Evolutionary conservation across 2,113 vertebrate genomes (phyloP).

Genomic region (Indicator indicator): DNA sequence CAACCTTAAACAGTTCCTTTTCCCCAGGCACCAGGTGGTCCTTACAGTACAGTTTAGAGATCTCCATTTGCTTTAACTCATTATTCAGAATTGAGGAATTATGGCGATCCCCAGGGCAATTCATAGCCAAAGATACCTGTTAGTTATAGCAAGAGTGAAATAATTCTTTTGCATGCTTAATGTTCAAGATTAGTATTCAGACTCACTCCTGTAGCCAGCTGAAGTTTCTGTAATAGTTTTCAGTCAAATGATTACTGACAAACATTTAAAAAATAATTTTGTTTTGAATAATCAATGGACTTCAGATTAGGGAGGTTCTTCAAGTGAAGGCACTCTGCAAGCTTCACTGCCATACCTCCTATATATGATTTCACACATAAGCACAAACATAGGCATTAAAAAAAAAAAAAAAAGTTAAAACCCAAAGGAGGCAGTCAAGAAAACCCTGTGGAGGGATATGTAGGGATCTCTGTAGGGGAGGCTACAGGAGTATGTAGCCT

Average conservation of each 20-base stretch:
- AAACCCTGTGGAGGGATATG: neutral
- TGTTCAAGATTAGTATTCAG: neutral
- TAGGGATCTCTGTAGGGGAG: neutral
- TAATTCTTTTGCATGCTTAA: neutral
- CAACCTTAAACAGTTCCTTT: neutral
- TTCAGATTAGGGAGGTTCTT: neutral
- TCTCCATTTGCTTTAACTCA: neutral
- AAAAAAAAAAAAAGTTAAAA: too few relatives aligned
- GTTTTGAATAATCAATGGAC: neutral
- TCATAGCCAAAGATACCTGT: neutral
- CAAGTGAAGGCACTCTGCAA: neutral
- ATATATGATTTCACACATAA: neutral
- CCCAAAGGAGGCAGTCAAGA: neutral
- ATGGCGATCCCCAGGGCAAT: neutral
- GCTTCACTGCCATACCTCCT: neutral
- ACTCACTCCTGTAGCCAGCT: neutral
- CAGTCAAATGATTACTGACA: neutral
- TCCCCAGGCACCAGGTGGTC: neutral
- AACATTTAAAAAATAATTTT: neutral
- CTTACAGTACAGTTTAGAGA: neutral
- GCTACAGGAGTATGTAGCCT: neutral
- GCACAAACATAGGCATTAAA: neutral
- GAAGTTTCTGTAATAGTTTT: neutral
- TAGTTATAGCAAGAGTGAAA: neutral
- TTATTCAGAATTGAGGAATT: neutral